phyloP scores from a whole-genome alignment of 2,797 vertebrate species.

The Malacoraja senta region DNA sequence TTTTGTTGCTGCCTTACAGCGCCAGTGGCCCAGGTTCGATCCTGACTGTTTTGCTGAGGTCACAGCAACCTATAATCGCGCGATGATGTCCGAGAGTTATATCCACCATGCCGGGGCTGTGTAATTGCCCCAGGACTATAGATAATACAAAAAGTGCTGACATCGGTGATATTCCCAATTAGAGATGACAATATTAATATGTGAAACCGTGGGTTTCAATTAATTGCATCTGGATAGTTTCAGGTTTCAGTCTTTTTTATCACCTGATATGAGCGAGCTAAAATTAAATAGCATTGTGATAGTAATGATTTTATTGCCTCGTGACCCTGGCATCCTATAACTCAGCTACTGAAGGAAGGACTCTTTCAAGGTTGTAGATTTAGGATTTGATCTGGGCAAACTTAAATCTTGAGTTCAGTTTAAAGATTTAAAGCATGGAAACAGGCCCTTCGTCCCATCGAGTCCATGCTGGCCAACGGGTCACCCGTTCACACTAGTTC shows the following conservation, averaged over 20 bases:
- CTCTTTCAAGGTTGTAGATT: conserved; percentile 1
- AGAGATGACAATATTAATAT: neutral
- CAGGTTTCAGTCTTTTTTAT: conserved; percentile 38
- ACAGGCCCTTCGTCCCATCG: too few relatives aligned
- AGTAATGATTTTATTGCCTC: neutral
- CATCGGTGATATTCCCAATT: conserved; percentile 24
- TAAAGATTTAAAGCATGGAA: too few relatives aligned
- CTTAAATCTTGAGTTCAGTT: neutral
- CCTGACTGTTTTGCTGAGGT: conserved; percentile 5
- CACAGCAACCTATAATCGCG: neutral
- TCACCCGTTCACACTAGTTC: too few relatives aligned
- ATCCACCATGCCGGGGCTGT: neutral
- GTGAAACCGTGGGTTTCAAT: conserved; percentile 8
- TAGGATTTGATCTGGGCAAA: neutral
- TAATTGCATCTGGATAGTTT: conserved; percentile 25
- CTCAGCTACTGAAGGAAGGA: conserved; percentile 28
- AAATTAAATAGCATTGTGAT: conserved; percentile 27
- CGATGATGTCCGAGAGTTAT: conserved; percentile 14
- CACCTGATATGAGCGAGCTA: conserved; percentile 20
- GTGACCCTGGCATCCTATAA: conserved; percentile 36
- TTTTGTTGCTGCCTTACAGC: too few relatives aligned
- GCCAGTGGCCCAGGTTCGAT: too few relatives aligned
- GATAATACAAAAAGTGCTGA: neutral
- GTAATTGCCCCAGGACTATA: neutral
- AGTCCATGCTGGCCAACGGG: too few relatives aligned